Conservation (phyloP, 2,113 vertebrate genomes). For the Notiomystis cincta region DNA sequence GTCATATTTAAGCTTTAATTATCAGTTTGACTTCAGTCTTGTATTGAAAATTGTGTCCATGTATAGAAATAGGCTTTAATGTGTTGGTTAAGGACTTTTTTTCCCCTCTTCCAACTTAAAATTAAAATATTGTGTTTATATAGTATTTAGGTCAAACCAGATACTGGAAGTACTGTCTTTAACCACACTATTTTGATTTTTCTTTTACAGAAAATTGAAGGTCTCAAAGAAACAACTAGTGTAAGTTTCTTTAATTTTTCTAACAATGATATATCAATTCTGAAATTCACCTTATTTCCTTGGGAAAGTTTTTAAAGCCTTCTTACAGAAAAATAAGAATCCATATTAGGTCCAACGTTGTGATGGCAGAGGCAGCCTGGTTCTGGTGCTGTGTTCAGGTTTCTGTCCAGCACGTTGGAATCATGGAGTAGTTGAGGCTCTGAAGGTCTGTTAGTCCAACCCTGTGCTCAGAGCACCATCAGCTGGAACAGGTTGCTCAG, state of each 20-base stretch:
- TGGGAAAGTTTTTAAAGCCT: background rate
- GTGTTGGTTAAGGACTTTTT: background rate
- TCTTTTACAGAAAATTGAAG: conserved; percentile 89
- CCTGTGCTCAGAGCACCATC: background rate
- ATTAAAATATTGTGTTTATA: background rate
- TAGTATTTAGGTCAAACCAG: background rate
- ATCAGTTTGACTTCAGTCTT: background rate
- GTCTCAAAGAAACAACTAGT: conserved; percentile 95
- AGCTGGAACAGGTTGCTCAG: background rate
- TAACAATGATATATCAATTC: background rate
- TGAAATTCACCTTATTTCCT: background rate
- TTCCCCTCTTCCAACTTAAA: background rate
- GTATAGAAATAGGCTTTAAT: background rate
- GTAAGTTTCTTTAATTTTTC: conserved; percentile 77
- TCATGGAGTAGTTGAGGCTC: background rate
- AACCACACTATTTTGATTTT: background rate
- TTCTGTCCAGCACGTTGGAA: background rate
- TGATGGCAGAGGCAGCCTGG: background rate
- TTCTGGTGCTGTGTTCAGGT: background rate
- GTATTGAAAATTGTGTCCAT: background rate
- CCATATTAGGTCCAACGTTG: rapidly evolving
- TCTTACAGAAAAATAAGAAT: background rate
- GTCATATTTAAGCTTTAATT: background rate
- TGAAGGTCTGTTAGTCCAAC: background rate
- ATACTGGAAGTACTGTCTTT: background rate